Conservation (phyloP, 2,888 invertebrate genomes). For the Plemyria rubiginata region DNA sequence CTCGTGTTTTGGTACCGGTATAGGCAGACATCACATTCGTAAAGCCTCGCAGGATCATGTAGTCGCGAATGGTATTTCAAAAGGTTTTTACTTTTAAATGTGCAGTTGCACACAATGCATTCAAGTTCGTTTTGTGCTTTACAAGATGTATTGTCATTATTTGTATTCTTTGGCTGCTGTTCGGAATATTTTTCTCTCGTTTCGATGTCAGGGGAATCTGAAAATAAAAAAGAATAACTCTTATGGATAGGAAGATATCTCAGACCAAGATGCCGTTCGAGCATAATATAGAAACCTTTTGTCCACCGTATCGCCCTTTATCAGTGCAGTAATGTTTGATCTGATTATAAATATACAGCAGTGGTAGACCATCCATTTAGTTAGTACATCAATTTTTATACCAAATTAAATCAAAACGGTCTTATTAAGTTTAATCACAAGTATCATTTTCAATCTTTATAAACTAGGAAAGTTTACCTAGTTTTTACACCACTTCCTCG, state of each 20-base stretch:
- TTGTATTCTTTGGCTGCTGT: not conserved
- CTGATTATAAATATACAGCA: too few species aligned
- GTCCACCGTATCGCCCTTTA: too few species aligned
- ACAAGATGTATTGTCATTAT: not conserved
- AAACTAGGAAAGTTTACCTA: not conserved
- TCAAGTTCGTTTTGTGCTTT: not conserved
- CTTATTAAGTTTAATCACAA: too few species aligned
- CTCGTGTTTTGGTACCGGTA: not conserved
- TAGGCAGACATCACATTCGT: not conserved
- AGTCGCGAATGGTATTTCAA: not conserved
- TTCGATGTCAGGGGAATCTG: not conserved
- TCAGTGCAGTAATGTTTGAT: too few species aligned
- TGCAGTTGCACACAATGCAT: constrained; percentile 4
- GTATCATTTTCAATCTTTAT: too few species aligned
- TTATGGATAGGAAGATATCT: too few species aligned
- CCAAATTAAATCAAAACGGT: too few species aligned
- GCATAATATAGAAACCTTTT: too few species aligned
- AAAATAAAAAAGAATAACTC: not conserved
- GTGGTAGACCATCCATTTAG: too few species aligned
- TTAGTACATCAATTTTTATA: too few species aligned
- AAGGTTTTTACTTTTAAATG: too few species aligned
- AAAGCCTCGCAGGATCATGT: not conserved
- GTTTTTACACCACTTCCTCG: not conserved
- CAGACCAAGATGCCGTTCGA: too few species aligned
- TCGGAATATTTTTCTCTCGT: not conserved